Base-by-base conservation (phyloP, 2,113 vertebrate genomes). In the Neolamprologus brichardi region DNA sequence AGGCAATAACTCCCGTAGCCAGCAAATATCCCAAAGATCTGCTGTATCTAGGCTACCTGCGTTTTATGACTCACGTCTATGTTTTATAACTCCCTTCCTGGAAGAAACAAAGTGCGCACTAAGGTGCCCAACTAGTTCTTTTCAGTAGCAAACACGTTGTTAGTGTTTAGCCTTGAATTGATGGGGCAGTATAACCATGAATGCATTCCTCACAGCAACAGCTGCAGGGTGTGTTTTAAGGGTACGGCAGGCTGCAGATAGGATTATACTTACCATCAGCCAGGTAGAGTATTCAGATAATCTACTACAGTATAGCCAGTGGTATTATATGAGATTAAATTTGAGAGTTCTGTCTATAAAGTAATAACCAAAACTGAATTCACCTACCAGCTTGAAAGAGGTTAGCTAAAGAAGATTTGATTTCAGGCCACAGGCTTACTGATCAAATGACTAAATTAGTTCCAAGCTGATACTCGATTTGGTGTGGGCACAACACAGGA, bases 1-100 rank as follows among this genome's bases (percentile, higher is more conserved):
- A 93, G 56, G 85, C 91, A 94, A 90, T 93, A 92, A 90, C 92
- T 95, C 82, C 81, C 88, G 49, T 87, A 67, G 87, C 90, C 88
- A 86, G 70, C 82, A 88, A 90, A 93, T 94, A 90, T 92, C 92
- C 85, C 82, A 75, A 89, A 92, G 75, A 94, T 87, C 72, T 89
- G 82, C 89, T 81, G 89, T 85, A 88, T 85, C 82, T 52, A 80
- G 53, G 85, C 83, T 87, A 86, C 86, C 37, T 94, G 85, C 87
- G 62, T 89, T 85, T 79, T 83, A 85, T 95, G 94, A 93, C 88
- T 93, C 89, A 93, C 30, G 18, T 72, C 51, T 70, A 23, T 91
- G 80, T 94, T 91, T 93, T 90, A 92, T 92, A 90, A 89, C 84
- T 82, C 60, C 81, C 12, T 20, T 49, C 12, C 62, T 75, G 62